A percentile compares a stretch with the other conserved stretches of the same genome.
Evolutionary conservation across 2,888 invertebrate species (phyloP).

Genomic region (Antheraea assamensis): DNA sequence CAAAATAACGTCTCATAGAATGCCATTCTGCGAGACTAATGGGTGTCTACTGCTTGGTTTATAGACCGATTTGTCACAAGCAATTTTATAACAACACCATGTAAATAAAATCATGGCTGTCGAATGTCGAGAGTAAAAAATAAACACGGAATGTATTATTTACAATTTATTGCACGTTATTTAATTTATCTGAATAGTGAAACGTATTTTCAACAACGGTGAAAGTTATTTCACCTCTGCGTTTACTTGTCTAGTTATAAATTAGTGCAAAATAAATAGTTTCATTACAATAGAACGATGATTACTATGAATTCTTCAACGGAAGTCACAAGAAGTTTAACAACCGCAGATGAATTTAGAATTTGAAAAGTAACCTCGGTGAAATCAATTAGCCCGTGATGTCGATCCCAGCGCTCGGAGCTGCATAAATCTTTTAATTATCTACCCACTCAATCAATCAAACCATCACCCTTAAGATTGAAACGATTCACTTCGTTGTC

Average conservation of each 20-base stretch:
- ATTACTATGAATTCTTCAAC: neutral
- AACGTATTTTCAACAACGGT: neutral
- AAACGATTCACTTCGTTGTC: conserved; percentile 48
- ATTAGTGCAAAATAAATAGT: neutral
- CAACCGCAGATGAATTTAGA: conserved; percentile 46
- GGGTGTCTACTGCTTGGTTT: neutral
- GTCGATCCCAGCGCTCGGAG: conserved; percentile 50
- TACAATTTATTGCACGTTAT: neutral
- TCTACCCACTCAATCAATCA: conserved; percentile 64
- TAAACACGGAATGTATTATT: neutral
- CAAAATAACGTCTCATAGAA: neutral
- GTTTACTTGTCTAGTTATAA: neutral
- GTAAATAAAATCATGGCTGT: neutral
- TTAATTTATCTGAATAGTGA: neutral
- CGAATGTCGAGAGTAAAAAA: neutral
- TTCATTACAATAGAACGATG: neutral
- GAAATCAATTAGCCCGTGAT: conserved; percentile 76
- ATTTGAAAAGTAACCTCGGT: conserved; percentile 50
- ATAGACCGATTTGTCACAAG: neutral
- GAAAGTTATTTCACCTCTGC: neutral
- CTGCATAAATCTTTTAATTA: conserved; percentile 66
- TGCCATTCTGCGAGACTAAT: neutral
- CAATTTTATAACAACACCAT: neutral
- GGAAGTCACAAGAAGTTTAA: conserved; percentile 46
- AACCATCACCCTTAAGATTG: conserved; percentile 42